These are phyloP conservation scores for Scatophagus argus DNA, from an alignment of 2,113 vertebrate species.

Conservation along the genomic window DNA sequence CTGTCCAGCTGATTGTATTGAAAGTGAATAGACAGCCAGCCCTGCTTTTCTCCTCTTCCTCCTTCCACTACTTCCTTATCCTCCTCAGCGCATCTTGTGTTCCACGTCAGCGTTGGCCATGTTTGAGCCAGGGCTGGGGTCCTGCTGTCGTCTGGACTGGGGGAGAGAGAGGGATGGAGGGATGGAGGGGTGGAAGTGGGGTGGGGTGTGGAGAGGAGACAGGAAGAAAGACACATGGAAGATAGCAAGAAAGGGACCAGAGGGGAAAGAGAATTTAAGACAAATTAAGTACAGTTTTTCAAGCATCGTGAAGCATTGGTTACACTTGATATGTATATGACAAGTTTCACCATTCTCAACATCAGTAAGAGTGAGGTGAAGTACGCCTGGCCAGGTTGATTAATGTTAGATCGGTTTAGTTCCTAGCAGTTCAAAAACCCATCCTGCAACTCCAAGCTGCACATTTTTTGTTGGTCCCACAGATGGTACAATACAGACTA, in stretches of 20 bases:
- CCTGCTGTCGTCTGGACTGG: conserved; percentile 98
- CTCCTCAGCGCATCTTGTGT: conserved; percentile 93
- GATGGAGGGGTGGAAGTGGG: neutral
- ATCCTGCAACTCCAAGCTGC: neutral
- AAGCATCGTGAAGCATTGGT: too few relatives aligned
- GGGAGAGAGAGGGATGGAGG: conserved; percentile 13
- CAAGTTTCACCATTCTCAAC: neutral
- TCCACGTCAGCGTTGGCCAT: conserved; percentile 92
- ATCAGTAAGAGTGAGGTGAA: neutral
- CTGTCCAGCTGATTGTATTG: conserved; percentile 59
- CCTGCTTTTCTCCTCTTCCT: conserved; percentile 48
- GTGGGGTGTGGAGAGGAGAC: neutral
- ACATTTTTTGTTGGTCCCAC: too few relatives aligned
- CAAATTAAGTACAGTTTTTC: conserved; percentile 59
- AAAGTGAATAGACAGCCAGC: conserved; percentile 54
- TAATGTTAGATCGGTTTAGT: neutral
- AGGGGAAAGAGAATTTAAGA: conserved; percentile 48
- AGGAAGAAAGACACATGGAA: neutral
- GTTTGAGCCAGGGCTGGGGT: conserved; percentile 95
- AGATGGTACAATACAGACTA: too few relatives aligned
- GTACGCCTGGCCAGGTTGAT: too few relatives aligned
- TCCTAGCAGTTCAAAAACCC: neutral
- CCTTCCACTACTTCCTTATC: conserved; percentile 61
- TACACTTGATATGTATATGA: neutral
- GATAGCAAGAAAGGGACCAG: neutral